These are phyloP conservation scores for Scortum barcoo DNA, from an alignment of 2,113 vertebrate genomes.

Conservation along the genomic window DNA sequence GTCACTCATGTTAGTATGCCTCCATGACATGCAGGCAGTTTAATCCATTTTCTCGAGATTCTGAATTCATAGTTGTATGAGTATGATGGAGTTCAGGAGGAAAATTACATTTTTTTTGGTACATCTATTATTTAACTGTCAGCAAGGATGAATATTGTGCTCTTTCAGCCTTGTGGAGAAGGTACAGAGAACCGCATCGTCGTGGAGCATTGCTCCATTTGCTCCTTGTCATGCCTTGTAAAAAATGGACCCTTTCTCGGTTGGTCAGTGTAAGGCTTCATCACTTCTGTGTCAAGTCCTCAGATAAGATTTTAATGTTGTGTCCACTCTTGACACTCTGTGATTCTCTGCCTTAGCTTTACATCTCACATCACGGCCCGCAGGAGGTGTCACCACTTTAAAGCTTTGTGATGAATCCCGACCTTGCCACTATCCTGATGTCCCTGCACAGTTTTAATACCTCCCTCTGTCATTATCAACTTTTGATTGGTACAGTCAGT, in stretches of 20 bases:
- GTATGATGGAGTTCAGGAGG: conserved; percentile 73
- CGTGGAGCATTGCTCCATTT: conserved; percentile 67
- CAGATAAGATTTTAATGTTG: conserved; percentile 56
- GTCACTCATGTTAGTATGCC: conserved; percentile 68
- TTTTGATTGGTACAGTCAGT: conserved; percentile 62
- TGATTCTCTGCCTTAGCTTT: conserved; percentile 41
- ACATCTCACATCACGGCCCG: conserved; percentile 42
- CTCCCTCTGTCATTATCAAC: conserved; percentile 44
- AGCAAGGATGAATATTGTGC: conserved; percentile 75
- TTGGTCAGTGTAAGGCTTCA: conserved; percentile 60
- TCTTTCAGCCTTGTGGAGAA: conserved; percentile 72
- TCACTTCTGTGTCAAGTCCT: conserved; percentile 49
- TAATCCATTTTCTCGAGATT: conserved; percentile 74
- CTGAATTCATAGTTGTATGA: conserved; percentile 69
- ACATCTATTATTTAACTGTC: conserved; percentile 84
- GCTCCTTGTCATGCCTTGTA: conserved; percentile 66
- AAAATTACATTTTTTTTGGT: conserved; percentile 76
- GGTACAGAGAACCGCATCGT: conserved; percentile 58
- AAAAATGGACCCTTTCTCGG: conserved; percentile 44
- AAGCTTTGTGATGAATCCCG: conserved; percentile 28
- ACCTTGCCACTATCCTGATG: conserved; percentile 48
- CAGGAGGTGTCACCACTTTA: conserved; percentile 29
- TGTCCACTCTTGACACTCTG: conserved; percentile 53
- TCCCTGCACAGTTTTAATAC: conserved; percentile 41
- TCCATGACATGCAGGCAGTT: conserved; percentile 51